Conservation (phyloP, 2,888 invertebrate genomes). For the Nephrotoma appendiculata region DNA sequence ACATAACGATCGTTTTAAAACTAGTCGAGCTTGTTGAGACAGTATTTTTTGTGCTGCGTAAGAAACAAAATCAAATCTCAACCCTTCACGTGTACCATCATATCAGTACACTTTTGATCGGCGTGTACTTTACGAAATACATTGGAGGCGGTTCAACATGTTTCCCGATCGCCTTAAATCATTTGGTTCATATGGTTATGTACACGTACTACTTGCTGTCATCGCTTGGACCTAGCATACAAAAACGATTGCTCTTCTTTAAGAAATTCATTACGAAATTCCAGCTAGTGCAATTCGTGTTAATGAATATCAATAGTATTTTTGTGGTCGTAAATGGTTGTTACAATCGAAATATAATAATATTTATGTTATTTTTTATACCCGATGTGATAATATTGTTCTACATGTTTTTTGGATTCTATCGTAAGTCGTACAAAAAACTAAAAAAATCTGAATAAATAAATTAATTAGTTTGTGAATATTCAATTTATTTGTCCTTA, state of each 20-base stretch:
- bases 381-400: background rate
- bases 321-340: background rate
- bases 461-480: background rate
- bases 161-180: slow-evolving; percentile 55
- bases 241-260: background rate
- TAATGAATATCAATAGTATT: background rate
- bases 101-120: background rate
- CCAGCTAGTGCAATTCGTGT: background rate
- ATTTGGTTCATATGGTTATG: slow-evolving; percentile 69
- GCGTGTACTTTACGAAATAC: background rate
- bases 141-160: slow-evolving; percentile 48
- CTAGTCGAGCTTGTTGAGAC: background rate
- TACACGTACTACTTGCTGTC: slow-evolving; percentile 65
- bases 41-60: slow-evolving; percentile 64
- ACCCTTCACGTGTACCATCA: slow-evolving; percentile 82
- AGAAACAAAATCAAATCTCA: slow-evolving; percentile 67
- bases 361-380: background rate
- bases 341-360: background rate
- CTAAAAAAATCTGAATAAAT: background rate
- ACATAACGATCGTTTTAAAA: background rate
- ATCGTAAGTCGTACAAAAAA: background rate
- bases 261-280: background rate
- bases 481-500: no score
- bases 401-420: background rate
- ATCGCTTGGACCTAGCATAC: slow-evolving; percentile 41